Percentiles rank a stretch among this genome's conserved stretches.
Conservation (phyloP, 92 coral and sea anemone genomes). For the Palythoa grandis region DNA sequence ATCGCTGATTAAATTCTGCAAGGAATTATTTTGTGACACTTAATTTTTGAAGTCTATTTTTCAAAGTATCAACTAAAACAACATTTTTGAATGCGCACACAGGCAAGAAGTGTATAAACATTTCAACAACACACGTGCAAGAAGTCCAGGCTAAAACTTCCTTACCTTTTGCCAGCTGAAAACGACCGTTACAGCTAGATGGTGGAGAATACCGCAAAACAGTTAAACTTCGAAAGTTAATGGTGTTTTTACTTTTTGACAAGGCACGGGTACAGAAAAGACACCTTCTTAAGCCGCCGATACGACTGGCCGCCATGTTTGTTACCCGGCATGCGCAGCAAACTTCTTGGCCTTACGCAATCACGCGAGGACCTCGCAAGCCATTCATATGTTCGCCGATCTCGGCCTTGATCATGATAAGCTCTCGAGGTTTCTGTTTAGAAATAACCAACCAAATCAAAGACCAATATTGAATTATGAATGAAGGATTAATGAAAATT, state of each 20-base stretch:
- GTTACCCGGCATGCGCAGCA: slow-evolving; percentile 42
- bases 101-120: not conserved
- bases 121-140: slow-evolving; percentile 3
- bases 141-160: not conserved
- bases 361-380: too few relatives aligned
- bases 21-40: not conserved
- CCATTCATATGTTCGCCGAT: too few relatives aligned
- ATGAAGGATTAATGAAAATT: too few relatives aligned
- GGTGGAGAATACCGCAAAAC: not conserved
- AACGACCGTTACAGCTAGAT: not conserved
- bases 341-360: slow-evolving; percentile 12
- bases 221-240: slow-evolving; percentile 22
- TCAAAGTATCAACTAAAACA: not conserved
- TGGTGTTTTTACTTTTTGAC: not conserved
- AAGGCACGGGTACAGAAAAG: slow-evolving; percentile 47
- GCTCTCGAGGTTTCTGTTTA: too few relatives aligned
- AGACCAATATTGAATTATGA: too few relatives aligned
- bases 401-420: too few relatives aligned
- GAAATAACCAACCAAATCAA: too few relatives aligned
- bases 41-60: not conserved
- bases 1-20: slow-evolving; percentile 1
- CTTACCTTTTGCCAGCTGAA: slow-evolving; percentile 19
- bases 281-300: slow-evolving; percentile 46
- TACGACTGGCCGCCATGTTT: slow-evolving; percentile 71
- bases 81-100: not conserved